Evolutionary conservation across 2,113 vertebrate genomes (phyloP).

Genomic region (Microcebus tavaratra): DNA sequence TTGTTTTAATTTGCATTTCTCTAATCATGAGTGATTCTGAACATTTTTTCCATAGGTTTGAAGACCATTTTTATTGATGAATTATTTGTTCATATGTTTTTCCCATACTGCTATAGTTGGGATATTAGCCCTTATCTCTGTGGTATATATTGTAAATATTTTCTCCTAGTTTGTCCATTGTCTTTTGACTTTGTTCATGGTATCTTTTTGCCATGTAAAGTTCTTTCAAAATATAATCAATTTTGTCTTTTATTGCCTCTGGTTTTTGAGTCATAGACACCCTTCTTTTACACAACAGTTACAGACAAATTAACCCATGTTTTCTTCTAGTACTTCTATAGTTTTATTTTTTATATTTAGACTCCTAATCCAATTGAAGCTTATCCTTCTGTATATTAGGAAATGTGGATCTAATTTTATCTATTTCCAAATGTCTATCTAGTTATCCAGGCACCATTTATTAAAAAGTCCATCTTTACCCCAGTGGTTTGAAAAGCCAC

Average conservation of each 20-base stretch:
- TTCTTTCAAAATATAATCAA: neutral
- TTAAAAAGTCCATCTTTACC: too few species aligned
- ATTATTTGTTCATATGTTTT: neutral
- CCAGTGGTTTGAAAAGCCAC: too few species aligned
- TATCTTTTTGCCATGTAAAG: neutral
- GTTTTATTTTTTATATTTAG: too few species aligned
- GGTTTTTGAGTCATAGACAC: neutral
- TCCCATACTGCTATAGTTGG: neutral
- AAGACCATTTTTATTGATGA: neutral
- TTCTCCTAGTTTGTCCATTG: neutral
- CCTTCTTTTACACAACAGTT: neutral
- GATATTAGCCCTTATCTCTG: neutral
- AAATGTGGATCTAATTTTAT: too few species aligned
- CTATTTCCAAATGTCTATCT: too few species aligned
- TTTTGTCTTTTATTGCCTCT: neutral
- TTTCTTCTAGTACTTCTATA: too few species aligned
- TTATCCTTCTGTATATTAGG: too few species aligned
- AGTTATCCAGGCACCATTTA: too few species aligned
- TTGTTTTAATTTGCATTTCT: constrained; percentile 8
- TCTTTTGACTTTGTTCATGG: neutral
- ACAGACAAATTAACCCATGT: too few species aligned
- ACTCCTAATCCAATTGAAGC: too few species aligned
- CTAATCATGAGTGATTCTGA: constrained; percentile 24
- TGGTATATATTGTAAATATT: neutral
- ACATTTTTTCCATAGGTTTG: neutral